Percentiles rank a stretch among this genome's conserved stretches.
phyloP scores from a whole-genome alignment of 1,140 invertebrate genomes.

The Hylaeus volcanicus region DNA sequence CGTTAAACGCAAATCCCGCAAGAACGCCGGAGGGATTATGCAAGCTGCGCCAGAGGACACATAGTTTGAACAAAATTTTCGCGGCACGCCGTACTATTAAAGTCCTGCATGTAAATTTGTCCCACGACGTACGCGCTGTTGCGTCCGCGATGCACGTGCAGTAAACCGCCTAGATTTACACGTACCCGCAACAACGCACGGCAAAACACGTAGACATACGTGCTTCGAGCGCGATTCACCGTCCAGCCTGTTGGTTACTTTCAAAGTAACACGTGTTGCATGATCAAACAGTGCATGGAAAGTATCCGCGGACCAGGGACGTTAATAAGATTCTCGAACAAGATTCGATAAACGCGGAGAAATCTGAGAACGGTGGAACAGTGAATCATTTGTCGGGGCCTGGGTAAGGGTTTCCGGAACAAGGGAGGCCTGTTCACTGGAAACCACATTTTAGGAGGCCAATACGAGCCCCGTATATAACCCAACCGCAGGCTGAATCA shows the following conservation, averaged over 20 bases:
- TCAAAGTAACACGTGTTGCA: conserved; percentile 38
- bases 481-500: neutral
- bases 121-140: neutral
- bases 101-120: conserved; percentile 31
- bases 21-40: neutral
- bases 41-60: neutral
- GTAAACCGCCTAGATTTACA: conserved; percentile 31
- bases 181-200: conserved; percentile 17
- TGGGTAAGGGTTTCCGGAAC: neutral
- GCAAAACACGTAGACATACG: conserved; percentile 38
- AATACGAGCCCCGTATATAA: neutral
- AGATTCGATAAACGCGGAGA: conserved; percentile 15
- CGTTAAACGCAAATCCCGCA: neutral
- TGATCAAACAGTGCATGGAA: conserved; percentile 22
- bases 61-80: neutral
- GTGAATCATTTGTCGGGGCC: conserved; percentile 6
- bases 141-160: conserved; percentile 19
- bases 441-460: conserved; percentile 4
- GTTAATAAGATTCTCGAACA: conserved; percentile 19
- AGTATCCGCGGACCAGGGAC: neutral
- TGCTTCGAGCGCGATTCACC: conserved; percentile 11
- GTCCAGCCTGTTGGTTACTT: conserved; percentile 16
- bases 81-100: conserved; percentile 6
- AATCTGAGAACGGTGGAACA: conserved; percentile 11
- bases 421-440: neutral